Conservation (phyloP, 2,797 vertebrate species). For the Pachyuromys duprasi region DNA sequence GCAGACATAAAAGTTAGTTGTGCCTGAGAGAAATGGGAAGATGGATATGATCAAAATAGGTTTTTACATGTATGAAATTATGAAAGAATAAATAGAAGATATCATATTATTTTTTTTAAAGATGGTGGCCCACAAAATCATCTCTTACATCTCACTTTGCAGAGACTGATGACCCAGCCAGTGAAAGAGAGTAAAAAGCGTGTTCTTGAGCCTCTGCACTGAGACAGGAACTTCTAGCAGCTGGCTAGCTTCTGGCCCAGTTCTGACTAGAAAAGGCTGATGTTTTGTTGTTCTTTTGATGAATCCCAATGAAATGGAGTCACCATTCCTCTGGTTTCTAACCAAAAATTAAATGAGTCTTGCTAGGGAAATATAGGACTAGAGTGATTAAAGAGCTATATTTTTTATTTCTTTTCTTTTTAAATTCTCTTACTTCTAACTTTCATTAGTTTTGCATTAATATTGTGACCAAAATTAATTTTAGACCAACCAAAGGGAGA, state of each 20-base stretch:
- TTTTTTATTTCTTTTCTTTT: constrained; percentile 8
- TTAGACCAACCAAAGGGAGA: constrained; percentile 46
- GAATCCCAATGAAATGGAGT: not conserved
- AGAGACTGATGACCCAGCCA: not conserved
- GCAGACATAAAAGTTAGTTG: not conserved
- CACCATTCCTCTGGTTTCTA: not conserved
- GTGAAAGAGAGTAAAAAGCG: not conserved
- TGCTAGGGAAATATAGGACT: not conserved
- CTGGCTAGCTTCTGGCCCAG: not conserved
- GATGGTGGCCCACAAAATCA: not conserved
- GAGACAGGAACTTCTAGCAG: not conserved
- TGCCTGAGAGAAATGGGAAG: not conserved
- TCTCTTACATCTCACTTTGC: not conserved
- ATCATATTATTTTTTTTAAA: not conserved
- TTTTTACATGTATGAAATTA: not conserved
- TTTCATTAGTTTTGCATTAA: constrained; percentile 70
- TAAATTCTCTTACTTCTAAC: constrained; percentile 37
- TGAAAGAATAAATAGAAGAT: not conserved
- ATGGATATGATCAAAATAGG: not conserved
- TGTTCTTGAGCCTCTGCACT: not conserved
- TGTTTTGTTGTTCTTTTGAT: not conserved
- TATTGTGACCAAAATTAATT: constrained; percentile 71
- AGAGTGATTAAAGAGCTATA: constrained; percentile 28
- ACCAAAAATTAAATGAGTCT: constrained; percentile 42
- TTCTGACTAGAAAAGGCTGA: constrained; percentile 27